phyloP scores from a whole-genome alignment of 2,113 vertebrate genomes.

The Chaenocephalus aceratus region DNA sequence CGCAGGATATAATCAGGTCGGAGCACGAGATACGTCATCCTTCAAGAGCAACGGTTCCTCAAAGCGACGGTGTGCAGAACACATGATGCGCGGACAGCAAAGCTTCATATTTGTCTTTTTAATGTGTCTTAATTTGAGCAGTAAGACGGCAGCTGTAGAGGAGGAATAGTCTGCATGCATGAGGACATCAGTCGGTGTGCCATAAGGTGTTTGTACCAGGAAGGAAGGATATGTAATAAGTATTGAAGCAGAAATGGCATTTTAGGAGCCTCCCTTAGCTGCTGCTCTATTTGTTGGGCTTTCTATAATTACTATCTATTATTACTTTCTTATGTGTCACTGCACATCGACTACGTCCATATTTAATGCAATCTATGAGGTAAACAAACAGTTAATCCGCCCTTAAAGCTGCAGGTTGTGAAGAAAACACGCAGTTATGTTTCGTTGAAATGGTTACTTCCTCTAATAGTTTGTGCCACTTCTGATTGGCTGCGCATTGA shows the following conservation, averaged over 20 bases:
- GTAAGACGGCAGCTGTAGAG: constrained; percentile 35
- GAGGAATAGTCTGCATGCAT: constrained; percentile 31
- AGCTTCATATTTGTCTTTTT: background rate
- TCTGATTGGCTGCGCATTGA: no score
- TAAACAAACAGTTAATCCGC: no score
- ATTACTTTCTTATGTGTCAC: no score
- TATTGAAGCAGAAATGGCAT: constrained; percentile 1
- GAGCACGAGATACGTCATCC: constrained; percentile 39
- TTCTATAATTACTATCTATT: no score
- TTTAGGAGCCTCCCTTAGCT: background rate
- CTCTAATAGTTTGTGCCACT: no score
- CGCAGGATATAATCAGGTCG: constrained; percentile 58
- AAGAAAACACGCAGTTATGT: no score
- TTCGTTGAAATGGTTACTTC: no score
- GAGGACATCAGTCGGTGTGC: constrained; percentile 32
- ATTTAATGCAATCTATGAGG: no score
- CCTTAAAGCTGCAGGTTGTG: no score
- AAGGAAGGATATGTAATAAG: background rate
- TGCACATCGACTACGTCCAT: no score
- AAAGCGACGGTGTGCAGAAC: background rate
- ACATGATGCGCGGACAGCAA: constrained; percentile 4
- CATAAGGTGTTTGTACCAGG: constrained; percentile 28
- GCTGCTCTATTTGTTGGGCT: no score
- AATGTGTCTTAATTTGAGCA: constrained; percentile 10
- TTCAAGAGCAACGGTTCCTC: constrained; percentile 26